These are phyloP conservation scores for Falcunculus frontatus DNA, from an alignment of 2,113 vertebrate species.

Conservation along the genomic window DNA sequence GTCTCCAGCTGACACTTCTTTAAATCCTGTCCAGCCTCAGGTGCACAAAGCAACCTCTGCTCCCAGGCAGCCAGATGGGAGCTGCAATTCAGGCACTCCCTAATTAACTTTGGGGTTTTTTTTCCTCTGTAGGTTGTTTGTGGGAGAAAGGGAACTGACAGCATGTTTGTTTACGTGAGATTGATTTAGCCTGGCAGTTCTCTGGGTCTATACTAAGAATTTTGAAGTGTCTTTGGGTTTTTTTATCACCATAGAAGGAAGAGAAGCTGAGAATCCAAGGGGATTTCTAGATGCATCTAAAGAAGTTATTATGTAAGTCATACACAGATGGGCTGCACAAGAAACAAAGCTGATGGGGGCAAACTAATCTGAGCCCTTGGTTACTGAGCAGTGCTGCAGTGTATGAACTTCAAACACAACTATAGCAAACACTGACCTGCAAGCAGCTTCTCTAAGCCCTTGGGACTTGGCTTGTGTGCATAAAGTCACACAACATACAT, in stretches of 20 bases:
- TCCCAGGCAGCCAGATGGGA: conserved; percentile 31
- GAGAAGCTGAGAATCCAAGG: neutral
- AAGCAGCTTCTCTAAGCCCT: neutral
- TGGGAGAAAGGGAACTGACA: neutral
- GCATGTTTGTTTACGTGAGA: neutral
- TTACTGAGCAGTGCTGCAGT: neutral
- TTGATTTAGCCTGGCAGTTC: neutral
- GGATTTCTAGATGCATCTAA: neutral
- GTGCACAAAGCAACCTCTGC: conserved; percentile 7
- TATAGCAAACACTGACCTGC: neutral
- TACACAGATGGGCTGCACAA: neutral
- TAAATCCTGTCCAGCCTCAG: neutral
- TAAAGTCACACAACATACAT: neutral
- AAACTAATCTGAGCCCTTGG: neutral
- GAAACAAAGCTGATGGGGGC: neutral
- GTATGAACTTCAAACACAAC: neutral
- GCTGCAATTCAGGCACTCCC: neutral
- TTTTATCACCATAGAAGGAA: neutral
- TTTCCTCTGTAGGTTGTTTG: neutral
- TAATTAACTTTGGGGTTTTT: neutral
- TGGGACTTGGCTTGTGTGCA: neutral
- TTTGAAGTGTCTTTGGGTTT: neutral
- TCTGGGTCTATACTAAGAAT: neutral
- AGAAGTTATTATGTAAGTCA: neutral
- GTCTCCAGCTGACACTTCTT: neutral